Evolutionary conservation across 2,113 vertebrate species (phyloP).

Genomic region (Brachyhypopomus occidentalis): DNA sequence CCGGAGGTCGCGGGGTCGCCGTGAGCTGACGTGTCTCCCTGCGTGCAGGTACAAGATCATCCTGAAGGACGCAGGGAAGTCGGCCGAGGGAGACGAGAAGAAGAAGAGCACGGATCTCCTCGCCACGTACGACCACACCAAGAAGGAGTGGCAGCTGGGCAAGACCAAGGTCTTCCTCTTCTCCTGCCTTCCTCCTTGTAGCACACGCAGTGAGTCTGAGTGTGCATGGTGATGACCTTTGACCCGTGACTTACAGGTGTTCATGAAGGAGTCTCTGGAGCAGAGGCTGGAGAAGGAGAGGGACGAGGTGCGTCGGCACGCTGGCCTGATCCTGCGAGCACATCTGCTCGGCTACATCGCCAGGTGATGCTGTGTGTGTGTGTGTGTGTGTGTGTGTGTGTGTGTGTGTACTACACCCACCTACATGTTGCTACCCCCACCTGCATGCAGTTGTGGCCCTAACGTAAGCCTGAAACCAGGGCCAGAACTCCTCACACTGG

Average conservation of each 20-base stretch:
- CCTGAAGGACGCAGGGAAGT: conserved; percentile 65
- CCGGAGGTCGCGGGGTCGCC: neutral
- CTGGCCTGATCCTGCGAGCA: conserved; percentile 85
- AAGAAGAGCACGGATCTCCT: conserved; percentile 78
- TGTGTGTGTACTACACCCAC: no score
- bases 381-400: no score
- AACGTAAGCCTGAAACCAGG: no score
- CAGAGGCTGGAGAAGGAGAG: conserved; percentile 88
- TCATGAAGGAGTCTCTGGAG: conserved; percentile 90
- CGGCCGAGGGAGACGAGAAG: conserved; percentile 71
- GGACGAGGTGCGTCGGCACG: conserved; percentile 82
- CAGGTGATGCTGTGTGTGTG: conserved; percentile 73
- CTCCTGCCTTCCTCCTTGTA: neutral
- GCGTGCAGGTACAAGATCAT: conserved; percentile 85
- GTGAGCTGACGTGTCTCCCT: neutral
- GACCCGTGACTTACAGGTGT: conserved; percentile 77
- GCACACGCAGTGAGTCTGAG: neutral
- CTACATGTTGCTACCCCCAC: no score
- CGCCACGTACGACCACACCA: conserved; percentile 75
- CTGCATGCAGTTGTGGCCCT: no score
- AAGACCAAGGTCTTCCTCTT: conserved; percentile 82
- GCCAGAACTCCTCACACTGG: no score
- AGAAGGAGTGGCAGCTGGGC: conserved; percentile 87
- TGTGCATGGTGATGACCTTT: conserved; percentile 20
- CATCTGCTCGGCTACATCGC: conserved; percentile 87